Percentiles rank a stretch among this genome's conserved stretches.
phyloP scores from a whole-genome alignment of 2,888 invertebrate genomes.

The Nomada ruficornis region DNA sequence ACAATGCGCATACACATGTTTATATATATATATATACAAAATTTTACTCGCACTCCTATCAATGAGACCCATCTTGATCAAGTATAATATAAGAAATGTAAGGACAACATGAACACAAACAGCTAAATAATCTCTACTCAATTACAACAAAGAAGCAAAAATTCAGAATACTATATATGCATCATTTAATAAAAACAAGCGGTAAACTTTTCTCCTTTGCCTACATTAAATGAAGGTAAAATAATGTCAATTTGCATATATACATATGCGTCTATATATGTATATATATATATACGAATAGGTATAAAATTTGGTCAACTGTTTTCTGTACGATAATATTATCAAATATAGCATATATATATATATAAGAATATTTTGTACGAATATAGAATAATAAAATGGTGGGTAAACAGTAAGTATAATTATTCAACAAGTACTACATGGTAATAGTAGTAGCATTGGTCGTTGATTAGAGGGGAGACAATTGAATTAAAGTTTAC shows the following conservation, averaged over 20 bases:
- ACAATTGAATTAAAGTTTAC: conserved; percentile 55
- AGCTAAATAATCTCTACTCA: conserved; percentile 74
- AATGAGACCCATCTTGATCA: conserved; percentile 45
- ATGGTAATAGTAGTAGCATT: conserved; percentile 79
- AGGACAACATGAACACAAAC: conserved; percentile 67
- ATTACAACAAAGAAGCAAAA: conserved; percentile 74
- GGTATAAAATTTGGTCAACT: conserved; percentile 77
- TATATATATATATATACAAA: conserved; percentile 54
- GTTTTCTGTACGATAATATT: conserved; percentile 70
- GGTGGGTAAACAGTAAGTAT: conserved; percentile 80
- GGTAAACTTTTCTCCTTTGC: conserved; percentile 59
- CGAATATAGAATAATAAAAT: conserved; percentile 76
- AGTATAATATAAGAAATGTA: conserved; percentile 48
- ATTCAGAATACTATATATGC: conserved; percentile 63
- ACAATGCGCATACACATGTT: conserved; percentile 33
- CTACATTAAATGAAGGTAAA: conserved; percentile 62
- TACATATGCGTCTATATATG: conserved; percentile 47
- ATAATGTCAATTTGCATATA: conserved; percentile 53
- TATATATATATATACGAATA: conserved; percentile 48
- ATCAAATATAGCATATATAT: conserved; percentile 70
- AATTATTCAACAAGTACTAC: conserved; percentile 82
- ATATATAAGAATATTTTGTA: conserved; percentile 75
- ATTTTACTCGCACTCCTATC: conserved; percentile 27
- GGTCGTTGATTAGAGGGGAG: conserved; percentile 70
- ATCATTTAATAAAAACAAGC: conserved; percentile 70